Evolutionary conservation across 2,113 vertebrate species (phyloP).

Genomic region (Platycercus adscitus): DNA sequence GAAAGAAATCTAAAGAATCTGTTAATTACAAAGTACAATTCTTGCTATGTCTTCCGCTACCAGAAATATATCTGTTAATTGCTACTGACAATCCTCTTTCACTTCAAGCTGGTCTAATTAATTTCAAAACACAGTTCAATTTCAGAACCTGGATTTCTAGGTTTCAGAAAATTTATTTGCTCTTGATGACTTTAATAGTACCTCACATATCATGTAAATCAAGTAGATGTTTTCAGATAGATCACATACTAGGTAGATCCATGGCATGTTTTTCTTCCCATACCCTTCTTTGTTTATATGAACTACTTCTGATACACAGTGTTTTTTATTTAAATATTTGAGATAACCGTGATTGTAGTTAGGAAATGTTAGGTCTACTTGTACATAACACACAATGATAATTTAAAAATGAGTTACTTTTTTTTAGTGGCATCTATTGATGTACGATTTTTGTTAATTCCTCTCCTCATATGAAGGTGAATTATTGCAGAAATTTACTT

Average conservation of each 20-base stretch:
- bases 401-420: not conserved
- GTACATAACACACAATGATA: not conserved
- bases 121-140: constrained; percentile 9
- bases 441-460: not conserved
- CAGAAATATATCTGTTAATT: constrained; percentile 52
- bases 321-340: not conserved
- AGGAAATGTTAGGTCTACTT: not conserved
- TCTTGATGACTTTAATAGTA: not conserved
- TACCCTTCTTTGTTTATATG: not conserved
- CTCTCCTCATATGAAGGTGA: not conserved
- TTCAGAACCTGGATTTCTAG: not conserved
- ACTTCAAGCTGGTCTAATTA: constrained; percentile 23
- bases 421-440: not conserved
- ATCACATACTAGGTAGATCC: not conserved
- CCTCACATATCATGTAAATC: not conserved
- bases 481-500: not conserved
- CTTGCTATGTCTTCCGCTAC: constrained; percentile 30
- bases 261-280: not conserved
- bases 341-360: not conserved
- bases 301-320: not conserved
- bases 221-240: not conserved
- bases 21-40: constrained; percentile 40
- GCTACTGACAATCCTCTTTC: constrained; percentile 12
- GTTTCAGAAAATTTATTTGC: not conserved
- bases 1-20: constrained; percentile 12